Conservation (phyloP, 2,888 invertebrate species). For the Flabesymbios commensalis region DNA sequence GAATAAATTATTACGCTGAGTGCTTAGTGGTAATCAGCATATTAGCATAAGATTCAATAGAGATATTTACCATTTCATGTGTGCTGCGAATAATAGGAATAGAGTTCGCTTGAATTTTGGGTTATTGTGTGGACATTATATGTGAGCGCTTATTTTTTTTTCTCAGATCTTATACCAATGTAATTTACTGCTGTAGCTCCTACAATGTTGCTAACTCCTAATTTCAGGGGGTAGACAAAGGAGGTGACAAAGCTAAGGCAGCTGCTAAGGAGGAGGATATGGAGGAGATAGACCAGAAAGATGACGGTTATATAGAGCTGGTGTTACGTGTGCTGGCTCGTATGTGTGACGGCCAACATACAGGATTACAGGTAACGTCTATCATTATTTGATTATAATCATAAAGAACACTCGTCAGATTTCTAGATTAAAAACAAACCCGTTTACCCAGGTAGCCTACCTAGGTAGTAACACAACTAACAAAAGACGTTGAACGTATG, state of each 20-base stretch:
- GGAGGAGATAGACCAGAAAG: constrained; percentile 42
- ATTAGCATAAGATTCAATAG: background rate
- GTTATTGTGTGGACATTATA: background rate
- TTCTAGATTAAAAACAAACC: no score
- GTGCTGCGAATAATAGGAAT: background rate
- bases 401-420: no score
- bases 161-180: no score
- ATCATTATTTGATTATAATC: no score
- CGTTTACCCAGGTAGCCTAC: no score
- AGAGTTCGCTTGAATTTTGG: background rate
- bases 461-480: no score
- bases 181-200: no score
- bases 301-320: constrained; percentile 61
- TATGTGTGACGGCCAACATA: constrained; percentile 62
- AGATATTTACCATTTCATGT: background rate
- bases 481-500: no score
- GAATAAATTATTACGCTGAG: background rate
- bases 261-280: constrained; percentile 28
- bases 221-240: background rate
- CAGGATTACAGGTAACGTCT: constrained; percentile 54
- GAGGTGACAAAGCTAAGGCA: constrained; percentile 10
- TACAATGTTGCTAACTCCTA: no score
- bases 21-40: background rate
- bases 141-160: no score
- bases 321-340: constrained; percentile 60